Evolutionary conservation across 1,140 invertebrate genomes (phyloP).

Genomic region (Drosophila kikkawai): DNA sequence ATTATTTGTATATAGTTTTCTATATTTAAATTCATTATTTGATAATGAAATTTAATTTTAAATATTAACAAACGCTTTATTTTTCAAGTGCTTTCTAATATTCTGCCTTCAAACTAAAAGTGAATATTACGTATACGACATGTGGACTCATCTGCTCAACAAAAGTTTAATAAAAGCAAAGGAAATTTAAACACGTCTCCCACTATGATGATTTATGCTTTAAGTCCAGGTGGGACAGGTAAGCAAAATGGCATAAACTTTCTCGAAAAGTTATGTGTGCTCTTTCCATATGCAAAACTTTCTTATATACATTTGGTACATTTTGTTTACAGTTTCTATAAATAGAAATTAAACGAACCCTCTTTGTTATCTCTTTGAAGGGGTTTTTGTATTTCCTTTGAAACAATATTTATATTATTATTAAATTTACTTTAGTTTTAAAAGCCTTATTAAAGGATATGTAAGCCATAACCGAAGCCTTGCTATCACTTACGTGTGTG

Average conservation of each 20-base stretch:
- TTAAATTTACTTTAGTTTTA: neutral
- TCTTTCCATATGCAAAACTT: constrained; percentile 4
- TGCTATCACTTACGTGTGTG: neutral
- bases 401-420: neutral
- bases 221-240: neutral
- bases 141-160: constrained; percentile 2
- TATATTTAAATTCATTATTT: too few species aligned
- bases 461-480: neutral
- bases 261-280: neutral
- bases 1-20: neutral
- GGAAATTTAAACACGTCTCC: neutral
- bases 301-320: neutral
- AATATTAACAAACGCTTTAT: neutral
- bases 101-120: neutral
- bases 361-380: neutral
- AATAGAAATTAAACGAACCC: neutral
- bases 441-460: neutral
- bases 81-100: neutral
- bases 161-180: neutral
- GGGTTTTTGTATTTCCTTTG: too few species aligned
- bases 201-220: constrained; percentile 23
- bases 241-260: neutral
- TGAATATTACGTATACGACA: constrained; percentile 13
- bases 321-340: neutral
- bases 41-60: too few species aligned